Evolutionary conservation across 2,113 vertebrate species (phyloP), one percentile per base, ranked within the genome.

Genomic region (Thymallus thymallus): DNA sequence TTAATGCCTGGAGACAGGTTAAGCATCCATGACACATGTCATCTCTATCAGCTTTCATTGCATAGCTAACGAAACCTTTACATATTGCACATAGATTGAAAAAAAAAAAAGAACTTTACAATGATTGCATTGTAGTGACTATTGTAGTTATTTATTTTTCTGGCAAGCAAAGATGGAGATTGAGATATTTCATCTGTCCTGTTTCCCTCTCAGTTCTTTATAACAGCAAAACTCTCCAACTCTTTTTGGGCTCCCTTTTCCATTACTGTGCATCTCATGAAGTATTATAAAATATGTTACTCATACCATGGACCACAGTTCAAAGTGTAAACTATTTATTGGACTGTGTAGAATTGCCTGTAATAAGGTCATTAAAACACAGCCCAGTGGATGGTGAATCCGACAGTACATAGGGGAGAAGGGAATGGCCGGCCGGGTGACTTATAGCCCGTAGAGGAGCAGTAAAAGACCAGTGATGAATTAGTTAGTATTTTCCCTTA

Each of bases 381-480:
- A 75, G 84, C 78, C 63, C 79, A 77, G 79, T 78, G 83, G 84
- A 88, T 78, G 80, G 76, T 76, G 84, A 82, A 78, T 78, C 76
- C n/a, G 76, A 80, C 77, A 80, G 80, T 79, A 83, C 69, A 72
- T 82, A 79, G 82, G 81, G 83, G 68, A 76, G 72, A 81, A 71
- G 78, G 79, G 82, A 85, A 81, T 86, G 80, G 64, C 81, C 83
- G 85, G 76, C 76, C 29, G 64, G 35, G 67, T 89, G 85, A 93
- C 81, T 89, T 88, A 92, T 83, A 71, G 79, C 78, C 82, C 91
- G 82, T 83, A 80, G 81, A 91, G 93, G 92, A 91, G 91, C 91
- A 88, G 89, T 90, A 94, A 95, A 95, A 93, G 83, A 84, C 89
- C 92, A 88, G 82, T 92, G 92, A 95, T 94, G 91, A 94, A 96